phyloP scores from a whole-genome alignment of 2,888 invertebrate species.

The Parthenolecanium corni region DNA sequence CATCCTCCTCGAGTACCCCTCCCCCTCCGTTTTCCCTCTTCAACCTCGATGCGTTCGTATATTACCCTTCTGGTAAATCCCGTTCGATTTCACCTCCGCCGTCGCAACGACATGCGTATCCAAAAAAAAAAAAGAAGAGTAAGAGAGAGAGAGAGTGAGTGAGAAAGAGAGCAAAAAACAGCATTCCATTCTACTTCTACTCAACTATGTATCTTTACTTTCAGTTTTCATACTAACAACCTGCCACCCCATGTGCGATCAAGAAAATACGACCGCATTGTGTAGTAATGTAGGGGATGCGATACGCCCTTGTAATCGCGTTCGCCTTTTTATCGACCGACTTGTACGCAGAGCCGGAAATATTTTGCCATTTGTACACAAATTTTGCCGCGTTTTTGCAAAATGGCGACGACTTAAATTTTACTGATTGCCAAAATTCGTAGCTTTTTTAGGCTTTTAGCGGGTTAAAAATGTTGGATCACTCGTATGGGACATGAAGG shows the following conservation, averaged over 20 bases:
- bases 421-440: too few relatives aligned
- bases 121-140: too few relatives aligned
- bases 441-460: too few relatives aligned
- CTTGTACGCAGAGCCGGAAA: background rate
- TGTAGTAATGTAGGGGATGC: background rate
- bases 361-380: too few relatives aligned
- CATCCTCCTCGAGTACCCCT: conserved; percentile 2
- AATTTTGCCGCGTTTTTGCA: too few relatives aligned
- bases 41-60: background rate
- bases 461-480: too few relatives aligned
- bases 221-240: conserved; percentile 6
- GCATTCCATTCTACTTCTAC: conserved; percentile 19
- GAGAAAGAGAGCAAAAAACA: conserved; percentile 2
- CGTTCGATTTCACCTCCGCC: conserved; percentile 18
- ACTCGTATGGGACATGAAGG: too few relatives aligned
- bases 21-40: background rate
- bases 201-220: conserved; percentile 6
- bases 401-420: too few relatives aligned
- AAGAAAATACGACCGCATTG: background rate
- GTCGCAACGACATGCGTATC: conserved; percentile 2
- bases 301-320: conserved; percentile 6
- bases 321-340: conserved; percentile 8
- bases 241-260: conserved; percentile 15
- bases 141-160: too few relatives aligned
- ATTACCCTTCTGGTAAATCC: conserved; percentile 9